Conservation (phyloP, 2,113 vertebrate species). For the Calidris pygmaea region DNA sequence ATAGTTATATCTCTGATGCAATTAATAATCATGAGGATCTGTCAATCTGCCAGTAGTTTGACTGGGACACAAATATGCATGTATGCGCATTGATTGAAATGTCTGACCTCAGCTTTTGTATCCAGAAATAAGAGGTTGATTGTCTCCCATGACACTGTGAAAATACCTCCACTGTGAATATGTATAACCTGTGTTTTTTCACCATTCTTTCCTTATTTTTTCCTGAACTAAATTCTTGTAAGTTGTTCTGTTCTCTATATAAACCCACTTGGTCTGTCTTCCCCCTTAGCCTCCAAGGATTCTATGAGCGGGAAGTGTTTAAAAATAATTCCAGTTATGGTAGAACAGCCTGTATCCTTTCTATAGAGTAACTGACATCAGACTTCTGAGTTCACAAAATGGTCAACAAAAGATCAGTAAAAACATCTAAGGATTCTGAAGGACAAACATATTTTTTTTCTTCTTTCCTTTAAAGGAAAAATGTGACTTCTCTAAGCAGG, state of each 20-base stretch:
- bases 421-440: constrained; percentile 56
- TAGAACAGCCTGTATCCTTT: constrained; percentile 61
- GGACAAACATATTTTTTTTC: background rate
- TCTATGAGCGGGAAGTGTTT: constrained; percentile 51
- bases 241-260: background rate
- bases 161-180: background rate
- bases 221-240: constrained; percentile 21
- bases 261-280: background rate
- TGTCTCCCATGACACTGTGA: background rate
- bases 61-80: background rate
- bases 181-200: background rate
- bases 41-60: background rate
- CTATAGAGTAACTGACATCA: constrained; percentile 59
- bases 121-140: constrained; percentile 7
- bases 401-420: constrained; percentile 56
- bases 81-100: background rate
- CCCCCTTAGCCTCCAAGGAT: constrained; percentile 42
- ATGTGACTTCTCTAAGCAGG: background rate
- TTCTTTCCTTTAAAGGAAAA: constrained; percentile 45
- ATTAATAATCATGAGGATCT: background rate
- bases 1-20: too few relatives aligned
- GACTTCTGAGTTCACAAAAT: constrained; percentile 57
- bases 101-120: background rate
- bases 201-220: constrained; percentile 52
- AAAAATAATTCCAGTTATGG: constrained; percentile 62